phyloP scores from a whole-genome alignment of 2,797 vertebrate species.

The Scomberomorus guttatus region DNA sequence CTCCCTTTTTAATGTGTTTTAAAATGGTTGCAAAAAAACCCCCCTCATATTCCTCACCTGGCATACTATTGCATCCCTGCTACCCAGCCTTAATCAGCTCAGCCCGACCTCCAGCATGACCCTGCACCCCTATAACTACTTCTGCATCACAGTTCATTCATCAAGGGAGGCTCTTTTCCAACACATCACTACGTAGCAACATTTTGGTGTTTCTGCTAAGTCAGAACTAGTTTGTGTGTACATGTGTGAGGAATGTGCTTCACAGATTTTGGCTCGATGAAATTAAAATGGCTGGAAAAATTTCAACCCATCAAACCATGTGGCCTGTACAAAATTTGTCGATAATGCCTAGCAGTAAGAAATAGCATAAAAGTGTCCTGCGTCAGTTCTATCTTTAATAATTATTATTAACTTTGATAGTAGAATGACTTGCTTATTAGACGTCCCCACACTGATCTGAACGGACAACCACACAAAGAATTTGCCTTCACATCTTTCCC shows the following conservation, averaged over 20 bases:
- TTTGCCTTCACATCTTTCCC: too few relatives aligned
- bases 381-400: too few relatives aligned
- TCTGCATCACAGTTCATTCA: constrained; percentile 8
- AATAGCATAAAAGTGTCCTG: not conserved
- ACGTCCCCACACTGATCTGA: too few relatives aligned
- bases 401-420: not conserved
- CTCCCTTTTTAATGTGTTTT: not conserved
- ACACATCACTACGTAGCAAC: not conserved
- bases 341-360: not conserved
- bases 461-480: too few relatives aligned
- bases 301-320: not conserved
- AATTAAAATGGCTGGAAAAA: not conserved
- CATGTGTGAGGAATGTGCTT: not conserved
- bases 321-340: not conserved
- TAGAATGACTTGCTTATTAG: not conserved
- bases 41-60: not conserved
- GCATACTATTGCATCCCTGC: not conserved
- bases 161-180: not conserved
- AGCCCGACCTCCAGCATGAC: constrained; percentile 31
- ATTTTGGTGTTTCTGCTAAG: not conserved
- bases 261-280: not conserved
- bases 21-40: not conserved
- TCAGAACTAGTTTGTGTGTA: not conserved
- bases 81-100: not conserved
- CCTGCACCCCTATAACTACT: constrained; percentile 23